Conservation (phyloP, 2,797 vertebrate species). For the Gila robusta region DNA sequence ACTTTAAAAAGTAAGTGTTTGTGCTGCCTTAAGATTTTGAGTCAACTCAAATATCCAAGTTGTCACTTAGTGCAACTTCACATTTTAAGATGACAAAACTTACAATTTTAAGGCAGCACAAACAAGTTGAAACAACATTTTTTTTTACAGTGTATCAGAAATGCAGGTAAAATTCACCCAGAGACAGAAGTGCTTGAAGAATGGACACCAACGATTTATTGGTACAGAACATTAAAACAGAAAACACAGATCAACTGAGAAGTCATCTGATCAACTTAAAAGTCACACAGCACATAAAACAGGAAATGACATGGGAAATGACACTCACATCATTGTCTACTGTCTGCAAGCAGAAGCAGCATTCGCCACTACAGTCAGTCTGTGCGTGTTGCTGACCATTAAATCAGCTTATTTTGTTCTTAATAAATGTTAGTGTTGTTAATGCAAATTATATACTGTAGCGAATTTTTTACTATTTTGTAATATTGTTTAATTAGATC, state of each 20-base stretch:
- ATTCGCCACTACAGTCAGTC: not conserved
- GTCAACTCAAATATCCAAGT: too few relatives aligned
- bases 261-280: not conserved
- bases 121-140: too few relatives aligned
- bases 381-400: not conserved
- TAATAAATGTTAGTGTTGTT: not conserved
- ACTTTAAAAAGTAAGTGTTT: too few relatives aligned
- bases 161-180: not conserved
- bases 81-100: too few relatives aligned
- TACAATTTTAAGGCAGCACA: too few relatives aligned
- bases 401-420: not conserved
- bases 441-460: not conserved
- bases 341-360: not conserved
- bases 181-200: not conserved
- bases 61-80: too few relatives aligned
- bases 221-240: not conserved
- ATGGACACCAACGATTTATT: not conserved
- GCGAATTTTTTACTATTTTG: not conserved
- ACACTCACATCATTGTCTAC: not conserved
- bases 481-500: not conserved
- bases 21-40: too few relatives aligned
- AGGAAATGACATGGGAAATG: slow-evolving; percentile 6
- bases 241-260: slow-evolving; percentile 24
- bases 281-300: not conserved
- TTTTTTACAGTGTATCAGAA: not conserved